These are phyloP conservation scores for Lucinisca nassula DNA, from an alignment of 2,888 invertebrate species.

Conservation along the genomic window DNA sequence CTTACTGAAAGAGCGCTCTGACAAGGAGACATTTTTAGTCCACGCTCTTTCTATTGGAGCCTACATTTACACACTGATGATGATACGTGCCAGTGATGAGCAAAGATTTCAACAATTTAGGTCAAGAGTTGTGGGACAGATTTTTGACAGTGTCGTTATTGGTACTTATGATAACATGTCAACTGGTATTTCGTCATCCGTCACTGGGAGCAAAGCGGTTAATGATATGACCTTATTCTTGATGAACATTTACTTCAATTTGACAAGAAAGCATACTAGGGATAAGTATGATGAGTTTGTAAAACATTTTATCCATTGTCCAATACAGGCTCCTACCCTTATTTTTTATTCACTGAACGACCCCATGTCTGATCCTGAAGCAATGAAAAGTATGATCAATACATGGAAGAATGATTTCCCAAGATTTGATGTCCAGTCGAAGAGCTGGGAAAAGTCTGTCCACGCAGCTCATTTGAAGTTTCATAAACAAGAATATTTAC, in stretches of 20 bases:
- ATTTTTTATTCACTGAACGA: conserved; percentile 71
- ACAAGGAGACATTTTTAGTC: conserved; percentile 56
- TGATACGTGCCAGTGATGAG: conserved; percentile 31
- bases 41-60: conserved; percentile 79
- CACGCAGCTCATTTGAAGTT: conserved; percentile 72
- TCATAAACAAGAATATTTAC: conserved; percentile 68
- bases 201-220: conserved; percentile 8
- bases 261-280: conserved; percentile 68
- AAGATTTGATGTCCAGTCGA: conserved; percentile 44
- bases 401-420: conserved; percentile 56
- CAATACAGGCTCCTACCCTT: conserved; percentile 65
- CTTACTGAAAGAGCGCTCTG: conserved; percentile 29
- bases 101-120: conserved; percentile 54
- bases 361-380: conserved; percentile 69
- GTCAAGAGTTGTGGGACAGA: conserved; percentile 67
- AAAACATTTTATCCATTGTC: conserved; percentile 59
- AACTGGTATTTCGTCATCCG: conserved; percentile 62
- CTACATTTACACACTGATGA: conserved; percentile 70
- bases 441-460: conserved; percentile 67
- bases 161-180: conserved; percentile 76
- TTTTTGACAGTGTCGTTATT: conserved; percentile 77
- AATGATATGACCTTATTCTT: conserved; percentile 39
- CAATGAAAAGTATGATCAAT: conserved; percentile 62
- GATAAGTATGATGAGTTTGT: conserved; percentile 70
- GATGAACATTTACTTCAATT: conserved; percentile 61